Evolutionary conservation across 2,113 vertebrate species (phyloP), one percentile per base, ranked within the genome.

Genomic region (Albula goreensis): DNA sequence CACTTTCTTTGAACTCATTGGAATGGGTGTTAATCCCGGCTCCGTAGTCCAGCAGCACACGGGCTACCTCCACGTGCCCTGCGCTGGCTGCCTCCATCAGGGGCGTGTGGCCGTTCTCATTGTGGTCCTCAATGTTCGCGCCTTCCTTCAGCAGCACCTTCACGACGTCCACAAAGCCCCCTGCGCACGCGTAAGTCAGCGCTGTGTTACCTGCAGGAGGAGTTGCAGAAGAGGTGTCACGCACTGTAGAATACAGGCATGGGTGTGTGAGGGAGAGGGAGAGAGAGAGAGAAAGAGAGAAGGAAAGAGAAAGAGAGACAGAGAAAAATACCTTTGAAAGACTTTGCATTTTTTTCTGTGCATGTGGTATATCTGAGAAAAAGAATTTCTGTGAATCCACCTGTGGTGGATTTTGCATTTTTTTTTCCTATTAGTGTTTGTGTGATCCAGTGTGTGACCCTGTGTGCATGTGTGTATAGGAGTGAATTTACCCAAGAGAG

Each of bases 1-100:
- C 98, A 91, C 98, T 99, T 96, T 99, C 98, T 94, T 99, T 99
- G 93, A 99, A 99, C 95, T 99, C 98, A 3, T 99, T 99, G 94
- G 98, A 99, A 93, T 99, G 98, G 90, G 98, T 99, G 93, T 99
- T 99, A 95, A 99, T 99, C 93, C 98, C 98, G 86, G 98, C 98
- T 85, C 98, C 98, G 50, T 98, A 98, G 93, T 99, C 98, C 92
- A 99, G 95, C 83, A 99, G 97, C 84, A 99, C 96, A 92, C 97
- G 96, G 83, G 98, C 98, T 88, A 99, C 98, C 90, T 99, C 98
- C 41, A 99, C 98, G 56, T 99, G 98, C 85, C 98, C 98, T 50
- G 98, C 98, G 85, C 98, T 99, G 91, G 98, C 98, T 15, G 98
- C 98, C 95, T 99, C 98, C 98, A 99, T 99, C 82, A 99, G 95